phyloP scores from a whole-genome alignment of 2,797 vertebrate species.

The Xiphorhynchus erythropygius region DNA sequence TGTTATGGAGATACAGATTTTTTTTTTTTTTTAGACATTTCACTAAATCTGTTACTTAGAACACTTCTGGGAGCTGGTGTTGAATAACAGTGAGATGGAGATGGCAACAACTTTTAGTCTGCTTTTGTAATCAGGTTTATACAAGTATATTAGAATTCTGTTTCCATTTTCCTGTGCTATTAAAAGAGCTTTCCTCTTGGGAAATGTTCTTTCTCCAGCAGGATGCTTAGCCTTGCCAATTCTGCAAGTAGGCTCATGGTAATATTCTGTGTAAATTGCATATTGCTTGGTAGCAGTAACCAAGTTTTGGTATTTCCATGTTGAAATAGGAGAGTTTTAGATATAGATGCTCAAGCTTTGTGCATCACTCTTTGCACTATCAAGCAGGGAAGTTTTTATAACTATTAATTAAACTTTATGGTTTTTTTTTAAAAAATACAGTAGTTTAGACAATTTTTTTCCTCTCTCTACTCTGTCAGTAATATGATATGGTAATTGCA shows the following conservation, averaged over 20 bases:
- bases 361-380: neutral
- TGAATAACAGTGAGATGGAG: neutral
- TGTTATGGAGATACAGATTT: neutral
- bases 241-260: neutral
- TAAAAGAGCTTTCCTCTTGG: neutral
- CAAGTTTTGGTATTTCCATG: neutral
- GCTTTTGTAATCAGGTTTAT: neutral
- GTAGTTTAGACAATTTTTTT: neutral
- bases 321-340: neutral
- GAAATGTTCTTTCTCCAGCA: neutral
- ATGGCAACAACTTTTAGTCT: neutral
- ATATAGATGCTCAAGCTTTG: neutral
- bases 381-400: neutral
- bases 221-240: neutral
- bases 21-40: neutral
- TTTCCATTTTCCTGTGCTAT: neutral
- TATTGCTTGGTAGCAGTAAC: neutral
- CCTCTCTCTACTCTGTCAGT: neutral
- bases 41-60: neutral
- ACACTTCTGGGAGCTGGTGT: neutral
- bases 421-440: neutral
- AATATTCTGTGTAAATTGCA: neutral
- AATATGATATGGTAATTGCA: conserved; percentile 9
- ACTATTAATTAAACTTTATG: neutral
- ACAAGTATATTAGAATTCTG: neutral